phyloP scores from a whole-genome alignment of 23 tunicate genomes.

The Trididemnum nubilum region DNA sequence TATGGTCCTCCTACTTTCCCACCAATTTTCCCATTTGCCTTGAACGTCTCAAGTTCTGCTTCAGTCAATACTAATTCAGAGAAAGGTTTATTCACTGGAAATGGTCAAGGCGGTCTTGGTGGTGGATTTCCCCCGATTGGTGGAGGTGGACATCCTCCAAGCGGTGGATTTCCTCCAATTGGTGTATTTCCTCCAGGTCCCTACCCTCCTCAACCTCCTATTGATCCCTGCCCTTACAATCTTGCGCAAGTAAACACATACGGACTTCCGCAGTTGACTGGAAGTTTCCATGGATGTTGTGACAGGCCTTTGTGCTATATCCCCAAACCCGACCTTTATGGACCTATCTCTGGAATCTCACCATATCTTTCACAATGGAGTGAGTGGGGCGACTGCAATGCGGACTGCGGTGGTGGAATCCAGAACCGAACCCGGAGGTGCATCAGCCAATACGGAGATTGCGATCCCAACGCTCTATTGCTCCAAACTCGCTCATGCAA shows the following conservation, averaged over 20 bases:
- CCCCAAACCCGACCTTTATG: conserved; percentile 28
- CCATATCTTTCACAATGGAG: conserved; percentile 41
- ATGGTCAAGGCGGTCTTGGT: not conserved
- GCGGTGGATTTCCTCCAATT: not conserved
- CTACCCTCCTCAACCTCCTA: conserved; percentile 3
- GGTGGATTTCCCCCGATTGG: not conserved
- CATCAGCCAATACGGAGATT: conserved; percentile 34
- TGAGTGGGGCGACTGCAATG: conserved; percentile 35
- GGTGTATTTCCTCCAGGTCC: too few species aligned
- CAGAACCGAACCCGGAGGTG: conserved; percentile 41
- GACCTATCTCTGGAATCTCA: conserved; percentile 47
- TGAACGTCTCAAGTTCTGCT: too few species aligned
- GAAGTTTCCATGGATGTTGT: conserved; percentile 84
- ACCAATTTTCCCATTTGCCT: not conserved
- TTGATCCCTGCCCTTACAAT: conserved; percentile 50
- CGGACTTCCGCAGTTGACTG: conserved; percentile 53
- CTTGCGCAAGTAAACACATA: conserved; percentile 19
- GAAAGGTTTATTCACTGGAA: not conserved
- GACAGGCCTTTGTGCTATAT: conserved; percentile 71
- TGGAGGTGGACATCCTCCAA: not conserved
- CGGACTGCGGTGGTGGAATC: conserved; percentile 33
- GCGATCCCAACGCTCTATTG: conserved; percentile 14
- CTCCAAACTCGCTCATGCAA: conserved; percentile 48
- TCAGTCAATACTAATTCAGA: not conserved
- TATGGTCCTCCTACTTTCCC: not conserved